Conservation (phyloP, 1,140 invertebrate species). For the Saxidomus purpurata region DNA sequence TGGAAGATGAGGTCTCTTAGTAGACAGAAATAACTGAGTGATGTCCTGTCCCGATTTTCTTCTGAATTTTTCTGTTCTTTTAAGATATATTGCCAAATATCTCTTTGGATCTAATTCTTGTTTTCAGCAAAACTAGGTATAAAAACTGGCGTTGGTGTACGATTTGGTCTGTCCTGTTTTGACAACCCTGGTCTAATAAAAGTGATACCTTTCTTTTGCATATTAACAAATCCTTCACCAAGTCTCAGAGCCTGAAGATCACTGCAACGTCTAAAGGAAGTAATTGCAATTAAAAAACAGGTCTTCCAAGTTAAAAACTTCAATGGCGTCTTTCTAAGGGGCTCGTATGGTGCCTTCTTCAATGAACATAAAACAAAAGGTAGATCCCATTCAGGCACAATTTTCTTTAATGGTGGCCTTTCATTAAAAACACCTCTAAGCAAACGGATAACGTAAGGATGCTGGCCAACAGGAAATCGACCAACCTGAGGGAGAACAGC, state of each 20-base stretch:
- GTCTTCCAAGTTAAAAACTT: slow-evolving; percentile 51
- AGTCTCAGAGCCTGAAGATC: slow-evolving; percentile 41
- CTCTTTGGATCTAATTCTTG: slow-evolving; percentile 63
- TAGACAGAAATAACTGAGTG: slow-evolving; percentile 50
- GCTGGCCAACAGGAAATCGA: slow-evolving; percentile 21
- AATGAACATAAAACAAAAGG: slow-evolving; percentile 32
- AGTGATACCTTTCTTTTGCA: slow-evolving; percentile 47
- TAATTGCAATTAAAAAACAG: slow-evolving; percentile 34
- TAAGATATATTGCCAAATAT: slow-evolving; percentile 47
- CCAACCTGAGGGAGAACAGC: slow-evolving; percentile 34
- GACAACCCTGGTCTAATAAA: slow-evolving; percentile 49
- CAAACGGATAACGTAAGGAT: slow-evolving; percentile 34
- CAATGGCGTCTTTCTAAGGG: slow-evolving; percentile 2
- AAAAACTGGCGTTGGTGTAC: slow-evolving; percentile 42
- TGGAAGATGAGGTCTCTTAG: slow-evolving; percentile 56
- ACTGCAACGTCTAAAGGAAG: slow-evolving; percentile 43
- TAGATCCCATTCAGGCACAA: slow-evolving; percentile 59
- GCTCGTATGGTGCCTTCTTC: slow-evolving; percentile 42
- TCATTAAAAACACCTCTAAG: slow-evolving; percentile 49
- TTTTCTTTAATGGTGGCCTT: slow-evolving; percentile 31
- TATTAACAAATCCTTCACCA: slow-evolving; percentile 37
- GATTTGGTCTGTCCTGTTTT: slow-evolving; percentile 60
- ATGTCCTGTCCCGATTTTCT: background rate
- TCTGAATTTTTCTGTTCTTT: slow-evolving; percentile 59
- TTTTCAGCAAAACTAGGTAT: slow-evolving; percentile 41